A percentile compares a stretch with the other conserved stretches of the same genome.
phyloP scores from a whole-genome alignment of 2,888 invertebrate genomes.

The Ceraclea dissimilis region DNA sequence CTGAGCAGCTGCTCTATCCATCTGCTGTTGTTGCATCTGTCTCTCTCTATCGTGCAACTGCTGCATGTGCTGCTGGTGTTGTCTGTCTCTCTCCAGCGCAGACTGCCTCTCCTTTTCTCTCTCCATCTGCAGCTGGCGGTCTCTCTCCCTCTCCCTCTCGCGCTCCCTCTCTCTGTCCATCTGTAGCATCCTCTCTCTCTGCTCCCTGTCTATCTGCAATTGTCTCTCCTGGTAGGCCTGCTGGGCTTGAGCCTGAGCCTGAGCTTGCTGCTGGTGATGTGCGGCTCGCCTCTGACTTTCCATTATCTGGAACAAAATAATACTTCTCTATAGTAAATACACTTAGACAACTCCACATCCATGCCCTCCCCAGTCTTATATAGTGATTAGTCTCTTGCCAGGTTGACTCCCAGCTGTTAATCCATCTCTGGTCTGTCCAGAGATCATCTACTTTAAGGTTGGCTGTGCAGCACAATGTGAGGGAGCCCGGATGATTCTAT shows the following conservation, averaged over 20 bases:
- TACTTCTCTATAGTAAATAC: too few species aligned
- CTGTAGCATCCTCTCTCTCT: slow-evolving; percentile 31
- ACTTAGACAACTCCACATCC: neutral
- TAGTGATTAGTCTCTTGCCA: too few species aligned
- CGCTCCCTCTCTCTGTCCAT: slow-evolving; percentile 29
- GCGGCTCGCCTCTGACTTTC: slow-evolving; percentile 27
- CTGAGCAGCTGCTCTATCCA: slow-evolving; percentile 14
- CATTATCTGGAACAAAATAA: slow-evolving; percentile 11
- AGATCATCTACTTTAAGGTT: too few species aligned
- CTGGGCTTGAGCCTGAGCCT: slow-evolving; percentile 29
- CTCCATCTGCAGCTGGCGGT: slow-evolving; percentile 31
- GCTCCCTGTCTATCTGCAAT: slow-evolving; percentile 28
- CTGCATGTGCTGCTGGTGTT: slow-evolving; percentile 30
- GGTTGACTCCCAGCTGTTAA: neutral
- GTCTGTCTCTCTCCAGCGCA: slow-evolving; percentile 31
- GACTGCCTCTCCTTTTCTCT: slow-evolving; percentile 23
- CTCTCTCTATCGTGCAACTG: slow-evolving; percentile 33
- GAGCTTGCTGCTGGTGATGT: slow-evolving; percentile 32
- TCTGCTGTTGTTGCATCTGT: slow-evolving; percentile 31
- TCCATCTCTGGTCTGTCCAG: neutral
- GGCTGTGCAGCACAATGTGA: too few species aligned
- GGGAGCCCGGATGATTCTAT: too few species aligned
- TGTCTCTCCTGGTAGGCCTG: slow-evolving; percentile 28
- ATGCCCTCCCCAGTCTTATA: neutral
- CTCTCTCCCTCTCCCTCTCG: slow-evolving; percentile 25